phyloP scores from a whole-genome alignment of 2,797 vertebrate species.

The Rousettus madagascariensis region DNA sequence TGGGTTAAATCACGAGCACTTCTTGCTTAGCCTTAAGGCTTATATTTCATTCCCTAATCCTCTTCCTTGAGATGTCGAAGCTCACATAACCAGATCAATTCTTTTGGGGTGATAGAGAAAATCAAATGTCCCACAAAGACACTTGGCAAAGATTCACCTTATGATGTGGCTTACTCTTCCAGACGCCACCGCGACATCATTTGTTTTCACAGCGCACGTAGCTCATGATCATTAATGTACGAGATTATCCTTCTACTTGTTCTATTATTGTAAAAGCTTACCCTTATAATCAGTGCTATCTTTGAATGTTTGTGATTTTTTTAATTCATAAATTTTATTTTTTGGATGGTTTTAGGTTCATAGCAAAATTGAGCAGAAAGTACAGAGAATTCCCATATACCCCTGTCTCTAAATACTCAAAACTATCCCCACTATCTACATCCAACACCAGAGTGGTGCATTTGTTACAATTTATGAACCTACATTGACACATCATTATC shows the following conservation, averaged over 20 bases:
- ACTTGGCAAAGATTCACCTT: not conserved
- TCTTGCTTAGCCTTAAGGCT: not conserved
- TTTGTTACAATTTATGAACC: no score
- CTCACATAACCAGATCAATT: not conserved
- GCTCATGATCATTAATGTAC: not conserved
- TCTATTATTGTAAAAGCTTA: not conserved
- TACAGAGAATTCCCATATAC: no score
- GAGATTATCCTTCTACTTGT: not conserved
- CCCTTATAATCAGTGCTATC: not conserved
- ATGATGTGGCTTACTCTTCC: not conserved
- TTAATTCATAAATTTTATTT: no score
- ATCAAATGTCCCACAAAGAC: not conserved
- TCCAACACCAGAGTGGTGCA: no score
- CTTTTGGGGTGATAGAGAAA: not conserved
- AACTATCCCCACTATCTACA: no score
- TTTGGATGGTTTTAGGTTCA: no score
- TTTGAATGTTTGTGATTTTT: not conserved
- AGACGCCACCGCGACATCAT: fast-evolving
- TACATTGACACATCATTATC: no score
- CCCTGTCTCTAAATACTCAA: no score
- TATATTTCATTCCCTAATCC: not conserved
- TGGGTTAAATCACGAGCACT: not conserved
- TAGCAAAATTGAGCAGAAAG: no score
- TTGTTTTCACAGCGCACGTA: not conserved
- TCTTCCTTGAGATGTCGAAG: not conserved